Evolutionary conservation across 2,888 invertebrate genomes (phyloP).

Genomic region (Ennomos fuscantarius): DNA sequence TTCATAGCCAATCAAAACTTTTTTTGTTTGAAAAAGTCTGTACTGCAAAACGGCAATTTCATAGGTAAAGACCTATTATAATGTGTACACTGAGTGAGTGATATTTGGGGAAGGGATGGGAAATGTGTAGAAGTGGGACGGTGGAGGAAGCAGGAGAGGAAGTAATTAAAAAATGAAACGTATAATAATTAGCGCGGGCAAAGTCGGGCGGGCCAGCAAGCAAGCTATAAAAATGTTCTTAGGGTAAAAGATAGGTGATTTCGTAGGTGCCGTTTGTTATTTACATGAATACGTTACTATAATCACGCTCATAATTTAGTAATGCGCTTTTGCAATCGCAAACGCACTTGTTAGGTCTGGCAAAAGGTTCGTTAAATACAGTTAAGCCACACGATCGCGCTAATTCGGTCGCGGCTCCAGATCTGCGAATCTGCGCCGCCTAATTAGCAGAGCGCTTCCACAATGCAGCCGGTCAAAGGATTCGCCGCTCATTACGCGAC

Average conservation of each 20-base stretch:
- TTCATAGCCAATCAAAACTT: too few species aligned
- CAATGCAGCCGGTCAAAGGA: slow-evolving; percentile 79
- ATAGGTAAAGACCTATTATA: too few species aligned
- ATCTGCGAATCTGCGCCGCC: slow-evolving; percentile 75
- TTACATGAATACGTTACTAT: slow-evolving; percentile 21
- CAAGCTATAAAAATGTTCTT: too few species aligned
- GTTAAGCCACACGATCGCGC: slow-evolving; percentile 72
- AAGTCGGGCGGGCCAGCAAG: too few species aligned
- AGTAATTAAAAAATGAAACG: too few species aligned
- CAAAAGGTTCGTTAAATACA: slow-evolving; percentile 48
- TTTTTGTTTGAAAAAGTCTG: too few species aligned
- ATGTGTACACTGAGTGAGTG: too few species aligned
- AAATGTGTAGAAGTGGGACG: too few species aligned
- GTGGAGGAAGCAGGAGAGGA: too few species aligned
- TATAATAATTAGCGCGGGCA: too few species aligned
- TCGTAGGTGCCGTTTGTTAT: slow-evolving; percentile 6
- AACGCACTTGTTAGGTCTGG: slow-evolving; percentile 51
- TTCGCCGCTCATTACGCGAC: slow-evolving; percentile 76
- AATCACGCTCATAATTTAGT: slow-evolving; percentile 14
- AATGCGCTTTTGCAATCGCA: slow-evolving; percentile 19
- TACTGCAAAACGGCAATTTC: too few species aligned
- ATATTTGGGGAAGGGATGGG: too few species aligned
- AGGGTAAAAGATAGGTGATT: slow-evolving; percentile 5
- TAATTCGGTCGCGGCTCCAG: slow-evolving; percentile 78
- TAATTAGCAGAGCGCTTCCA: slow-evolving; percentile 79